Base-by-base conservation (phyloP, 2,797 vertebrate species). In the Rhinoraja longicauda region DNA sequence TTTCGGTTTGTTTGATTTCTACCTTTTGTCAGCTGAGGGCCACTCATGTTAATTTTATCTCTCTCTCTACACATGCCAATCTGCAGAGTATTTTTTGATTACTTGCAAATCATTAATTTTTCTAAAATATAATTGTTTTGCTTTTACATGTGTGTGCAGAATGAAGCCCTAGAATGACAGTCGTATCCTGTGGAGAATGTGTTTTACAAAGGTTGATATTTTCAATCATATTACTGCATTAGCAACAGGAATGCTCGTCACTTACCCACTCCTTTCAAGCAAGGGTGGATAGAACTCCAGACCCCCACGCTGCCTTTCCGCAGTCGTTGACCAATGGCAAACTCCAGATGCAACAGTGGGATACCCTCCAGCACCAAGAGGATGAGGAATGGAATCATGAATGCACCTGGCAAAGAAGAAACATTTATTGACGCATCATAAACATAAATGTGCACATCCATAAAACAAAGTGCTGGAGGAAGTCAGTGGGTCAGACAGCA, bases 361-460 rank as follows among this genome's bases (percentile, higher is more conserved):
- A 99, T 95, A 32, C 98, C 98, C 95, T 99, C 98, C 95, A 99
- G 94, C 10, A 99, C 96, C 94, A 99, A 94, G 93, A 99, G 96
- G 95, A 99, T 97, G 93, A 99, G 97, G 95, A 99, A 99, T 0
- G 98, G 98, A 93, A 99, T 99, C 98, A 99, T 99, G 93, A 99
- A 99, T 0, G 98, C 98, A 73, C 98, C 98, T 99, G 94, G 4
- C 1, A 93, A 64, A 84, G 32, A 81, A 17, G n/a, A 15, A 70
- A 79, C 62, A 24, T 26, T n/a, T 17, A 93, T 76, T 91, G 57
- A 59, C 45, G 29, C n/a, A 93, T 62, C 39, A 73, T 53, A 13
- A 84, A 57, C 57, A 59, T 59, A 59, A 5, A 10, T 64, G 59
- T 21, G n/a, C 21, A n/a, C 36, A 82, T 45, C 39, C 39, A 21